These are phyloP conservation scores for Otus scops DNA, from an alignment of 2,797 vertebrate species.

Conservation along the genomic window DNA sequence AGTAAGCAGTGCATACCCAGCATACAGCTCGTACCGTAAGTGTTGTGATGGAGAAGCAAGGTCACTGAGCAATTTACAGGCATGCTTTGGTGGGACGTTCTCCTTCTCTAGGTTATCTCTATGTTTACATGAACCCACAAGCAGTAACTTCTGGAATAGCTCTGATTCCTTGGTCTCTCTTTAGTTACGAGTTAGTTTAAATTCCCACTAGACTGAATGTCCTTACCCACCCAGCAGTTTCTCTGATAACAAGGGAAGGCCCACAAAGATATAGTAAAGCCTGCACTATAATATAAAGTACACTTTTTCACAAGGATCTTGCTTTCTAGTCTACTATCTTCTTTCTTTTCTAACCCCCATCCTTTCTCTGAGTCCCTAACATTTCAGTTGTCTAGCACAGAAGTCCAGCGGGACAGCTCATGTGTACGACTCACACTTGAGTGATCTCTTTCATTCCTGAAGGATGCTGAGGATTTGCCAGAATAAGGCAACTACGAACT, in stretches of 20 bases:
- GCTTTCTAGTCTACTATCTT: too few relatives aligned
- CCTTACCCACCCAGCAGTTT: background rate
- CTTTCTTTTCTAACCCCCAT: background rate
- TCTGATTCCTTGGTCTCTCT: background rate
- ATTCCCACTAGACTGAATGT: background rate
- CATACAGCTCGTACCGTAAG: fast-evolving
- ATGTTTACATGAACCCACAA: fast-evolving
- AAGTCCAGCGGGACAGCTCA: background rate
- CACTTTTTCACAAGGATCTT: background rate
- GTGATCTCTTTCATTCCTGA: background rate
- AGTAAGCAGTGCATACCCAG: background rate
- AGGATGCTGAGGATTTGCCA: background rate
- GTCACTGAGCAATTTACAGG: fast-evolving
- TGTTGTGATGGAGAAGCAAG: fast-evolving
- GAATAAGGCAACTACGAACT: background rate
- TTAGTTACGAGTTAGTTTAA: background rate
- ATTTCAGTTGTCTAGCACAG: background rate
- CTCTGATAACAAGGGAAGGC: background rate
- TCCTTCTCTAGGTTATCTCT: background rate
- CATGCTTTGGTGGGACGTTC: fast-evolving
- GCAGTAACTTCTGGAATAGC: background rate
- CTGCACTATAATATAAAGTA: background rate
- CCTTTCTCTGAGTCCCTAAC: background rate
- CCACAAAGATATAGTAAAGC: background rate
- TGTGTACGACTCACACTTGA: fast-evolving